Evolutionary conservation across 2,888 invertebrate species (phyloP), one percentile per base, ranked within the genome.

Genomic region (Lasioglossum marginatum): DNA sequence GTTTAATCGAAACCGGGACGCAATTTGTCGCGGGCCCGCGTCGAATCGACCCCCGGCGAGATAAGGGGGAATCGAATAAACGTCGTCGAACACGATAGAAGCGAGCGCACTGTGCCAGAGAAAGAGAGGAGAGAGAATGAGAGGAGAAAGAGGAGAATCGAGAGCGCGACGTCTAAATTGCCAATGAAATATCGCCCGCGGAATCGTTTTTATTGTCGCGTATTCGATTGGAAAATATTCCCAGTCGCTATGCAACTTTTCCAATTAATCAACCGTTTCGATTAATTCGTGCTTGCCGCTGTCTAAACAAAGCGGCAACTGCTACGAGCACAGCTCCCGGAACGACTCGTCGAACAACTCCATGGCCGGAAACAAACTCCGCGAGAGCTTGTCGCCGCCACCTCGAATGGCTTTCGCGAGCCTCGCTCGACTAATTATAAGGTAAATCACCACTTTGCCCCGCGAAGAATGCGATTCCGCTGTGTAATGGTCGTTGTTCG

Each of bases 211-310:
- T 48, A 19, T 63, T 27, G 63, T 48, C 34, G 60, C n/a, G 48
- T 12, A 27, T 73, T 27, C 63, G 48, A 45, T 27, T 45, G 4
- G 63, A 31, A 63, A 43, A 79, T 60, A 79, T 34, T 45, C 23
- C 4, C 31, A 2, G 45, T 82, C 45, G 68, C 60, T 19, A 57
- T 31, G 60, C 57, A 57, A 82, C 52, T 79, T 74, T 23, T 60
- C 48, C 74, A 71, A 82, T 81, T 82, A 75, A 75, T 82, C 82
- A 23, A 81, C 19, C 45, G 60, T 81, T 75, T 71, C 75, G 43
- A 81, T 80, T 70, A 71, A 81, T 37, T 48, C 70, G 70, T 60
- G 40, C 27, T 48, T 14, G n/a, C 31, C 19, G 37, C 6, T 5
- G 57, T 43, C 48, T 4, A n/a, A 63, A 66, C 78, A 37, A 40